phyloP scores from a whole-genome alignment of 2,113 vertebrate genomes.

The Danionella cerebrum region DNA sequence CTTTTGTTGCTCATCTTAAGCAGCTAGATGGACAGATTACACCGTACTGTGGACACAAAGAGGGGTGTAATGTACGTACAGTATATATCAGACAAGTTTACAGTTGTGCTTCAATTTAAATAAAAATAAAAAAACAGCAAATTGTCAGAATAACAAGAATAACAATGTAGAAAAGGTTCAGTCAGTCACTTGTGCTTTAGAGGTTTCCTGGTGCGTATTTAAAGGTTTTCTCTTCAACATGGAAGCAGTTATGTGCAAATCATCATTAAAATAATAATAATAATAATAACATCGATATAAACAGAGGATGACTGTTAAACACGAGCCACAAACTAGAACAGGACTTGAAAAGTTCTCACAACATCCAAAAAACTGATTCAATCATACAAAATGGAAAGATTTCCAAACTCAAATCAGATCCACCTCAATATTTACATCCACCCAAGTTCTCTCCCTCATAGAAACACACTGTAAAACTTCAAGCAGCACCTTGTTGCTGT shows the following conservation, averaged over 20 bases:
- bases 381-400: too few relatives aligned
- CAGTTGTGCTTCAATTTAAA: not conserved
- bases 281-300: not conserved
- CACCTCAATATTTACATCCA: conserved; percentile 27
- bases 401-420: conserved; percentile 9
- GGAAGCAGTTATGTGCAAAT: conserved; percentile 9
- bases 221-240: not conserved
- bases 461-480: conserved; percentile 1
- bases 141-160: too few relatives aligned
- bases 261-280: not conserved
- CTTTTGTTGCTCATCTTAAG: too few relatives aligned
- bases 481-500: conserved; percentile 31
- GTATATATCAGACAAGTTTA: not conserved
- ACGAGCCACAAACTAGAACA: not conserved
- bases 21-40: too few relatives aligned
- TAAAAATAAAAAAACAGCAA: not conserved
- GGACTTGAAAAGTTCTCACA: not conserved
- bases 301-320: not conserved
- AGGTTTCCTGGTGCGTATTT: not conserved
- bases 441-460: not conserved
- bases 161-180: not conserved
- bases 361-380: too few relatives aligned
- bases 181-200: conserved; percentile 5
- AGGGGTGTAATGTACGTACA: too few relatives aligned
- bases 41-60: too few relatives aligned